Evolutionary conservation across 2,113 vertebrate species (phyloP).

Genomic region (Fregetta grallaria): DNA sequence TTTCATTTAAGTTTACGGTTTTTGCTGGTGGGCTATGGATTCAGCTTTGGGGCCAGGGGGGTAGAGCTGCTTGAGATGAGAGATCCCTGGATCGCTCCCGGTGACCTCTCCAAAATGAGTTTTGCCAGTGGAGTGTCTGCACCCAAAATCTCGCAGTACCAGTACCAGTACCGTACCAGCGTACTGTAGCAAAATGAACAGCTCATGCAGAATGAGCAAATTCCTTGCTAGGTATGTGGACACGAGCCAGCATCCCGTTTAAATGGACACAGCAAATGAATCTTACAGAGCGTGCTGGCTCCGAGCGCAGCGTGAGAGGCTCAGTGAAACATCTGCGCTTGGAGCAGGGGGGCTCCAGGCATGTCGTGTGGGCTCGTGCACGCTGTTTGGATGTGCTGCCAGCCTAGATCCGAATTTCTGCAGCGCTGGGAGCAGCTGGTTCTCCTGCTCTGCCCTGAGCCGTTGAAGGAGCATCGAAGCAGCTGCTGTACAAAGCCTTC

Average conservation of each 20-base stretch:
- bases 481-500: background rate
- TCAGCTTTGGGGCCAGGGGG: background rate
- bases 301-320: background rate
- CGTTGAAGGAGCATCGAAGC: background rate
- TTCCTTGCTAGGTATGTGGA: background rate
- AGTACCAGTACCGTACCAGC: no score
- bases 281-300: background rate
- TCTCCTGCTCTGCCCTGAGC: background rate
- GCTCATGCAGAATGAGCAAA: background rate
- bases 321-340: background rate
- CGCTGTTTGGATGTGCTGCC: background rate
- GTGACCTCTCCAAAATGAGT: background rate
- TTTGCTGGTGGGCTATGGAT: background rate
- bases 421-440: background rate
- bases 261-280: background rate
- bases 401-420: background rate
- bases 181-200: background rate
- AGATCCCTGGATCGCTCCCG: background rate
- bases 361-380: fast-evolving
- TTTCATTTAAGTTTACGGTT: background rate
- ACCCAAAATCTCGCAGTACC: background rate
- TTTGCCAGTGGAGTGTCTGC: background rate
- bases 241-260: background rate
- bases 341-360: background rate
- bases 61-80: background rate